Base-by-base conservation (phyloP, 2,113 vertebrate species). In the Psilopsiagon aurifrons region DNA sequence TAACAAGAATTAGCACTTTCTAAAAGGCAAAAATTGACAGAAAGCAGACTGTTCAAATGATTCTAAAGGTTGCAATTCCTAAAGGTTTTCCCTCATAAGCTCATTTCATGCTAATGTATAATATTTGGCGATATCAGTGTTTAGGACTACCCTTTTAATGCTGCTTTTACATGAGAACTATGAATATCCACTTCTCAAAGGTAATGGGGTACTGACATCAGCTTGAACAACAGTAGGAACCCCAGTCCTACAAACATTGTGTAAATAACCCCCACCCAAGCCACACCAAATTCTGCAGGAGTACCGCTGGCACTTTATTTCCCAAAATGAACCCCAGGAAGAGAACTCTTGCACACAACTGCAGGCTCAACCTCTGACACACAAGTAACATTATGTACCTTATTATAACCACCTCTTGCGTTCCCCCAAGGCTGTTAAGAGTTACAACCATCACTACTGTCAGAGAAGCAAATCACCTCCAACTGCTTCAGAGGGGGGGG, bases 1-100 rank as follows among this genome's bases (percentile, higher is more conserved):
- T 98, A 98, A 98, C 97, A 64, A 95, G 98, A 98, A 98, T 98
- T 98, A 98, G 97, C 97, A 97, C 97, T 97, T 98, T 97, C 97
- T 95, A 96, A 97, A 98, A 96, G 95, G 95, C 90, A 97, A 97
- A 97, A 98, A 95, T 82, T 96, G 97, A 98, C 97, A 94, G 88
- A 95, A 91, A 97, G 96, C 94, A 96, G 97, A 97, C 83, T 66
- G 97, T 93, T 97, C 94, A 94, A 97, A 97, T 96, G 55, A 97
- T 94, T 96, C 92, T 70, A 96, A 97, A 97, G 98, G 96, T 94
- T 49, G 22, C 28, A 83, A 70, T 97, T 97, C 94, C 57, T 85
- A 85, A 91, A 80, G 37, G 51, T 88, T 92, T 94, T 60, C 79
- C 75, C 64, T 93, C 96, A 97, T 74, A 75, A 94, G 75, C 95